Evolutionary conservation across 1,140 invertebrate species (phyloP).

Genomic region (Calephelis nemesis): DNA sequence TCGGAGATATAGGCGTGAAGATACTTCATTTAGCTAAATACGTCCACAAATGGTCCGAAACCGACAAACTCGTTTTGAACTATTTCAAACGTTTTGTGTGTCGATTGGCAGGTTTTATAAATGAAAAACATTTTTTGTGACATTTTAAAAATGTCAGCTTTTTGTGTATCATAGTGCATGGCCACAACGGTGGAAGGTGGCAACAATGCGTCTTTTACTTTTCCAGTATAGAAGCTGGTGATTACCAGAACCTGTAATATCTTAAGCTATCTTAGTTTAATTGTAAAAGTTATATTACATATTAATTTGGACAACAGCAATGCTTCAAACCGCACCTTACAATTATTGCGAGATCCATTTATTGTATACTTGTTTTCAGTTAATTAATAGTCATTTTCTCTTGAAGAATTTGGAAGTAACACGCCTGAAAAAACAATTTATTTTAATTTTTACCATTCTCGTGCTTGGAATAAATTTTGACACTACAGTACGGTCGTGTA

Average conservation of each 20-base stretch:
- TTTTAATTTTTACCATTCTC: neutral
- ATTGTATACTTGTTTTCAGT: constrained; percentile 7
- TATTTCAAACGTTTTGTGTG: too few relatives aligned
- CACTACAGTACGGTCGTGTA: too few relatives aligned
- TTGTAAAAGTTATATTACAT: constrained; percentile 13
- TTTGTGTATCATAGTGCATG: neutral
- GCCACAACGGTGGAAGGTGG: too few relatives aligned
- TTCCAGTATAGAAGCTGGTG: neutral
- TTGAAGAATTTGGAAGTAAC: constrained; percentile 86
- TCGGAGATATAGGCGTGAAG: too few relatives aligned
- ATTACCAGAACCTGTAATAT: neutral
- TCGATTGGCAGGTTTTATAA: too few relatives aligned
- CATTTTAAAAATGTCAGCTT: neutral
- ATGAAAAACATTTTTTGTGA: neutral
- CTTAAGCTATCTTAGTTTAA: neutral
- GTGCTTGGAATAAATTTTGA: too few relatives aligned
- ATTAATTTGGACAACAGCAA: constrained; percentile 20
- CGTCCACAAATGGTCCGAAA: too few relatives aligned
- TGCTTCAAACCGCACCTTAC: constrained; percentile 26
- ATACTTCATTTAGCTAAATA: too few relatives aligned
- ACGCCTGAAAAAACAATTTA: constrained; percentile 79
- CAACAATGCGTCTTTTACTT: too few relatives aligned
- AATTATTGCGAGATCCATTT: constrained; percentile 38
- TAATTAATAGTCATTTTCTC: constrained; percentile 83
- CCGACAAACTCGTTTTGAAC: too few relatives aligned